Evolutionary conservation across 1,140 invertebrate species (phyloP).

Genomic region (Platyscapa corneri): DNA sequence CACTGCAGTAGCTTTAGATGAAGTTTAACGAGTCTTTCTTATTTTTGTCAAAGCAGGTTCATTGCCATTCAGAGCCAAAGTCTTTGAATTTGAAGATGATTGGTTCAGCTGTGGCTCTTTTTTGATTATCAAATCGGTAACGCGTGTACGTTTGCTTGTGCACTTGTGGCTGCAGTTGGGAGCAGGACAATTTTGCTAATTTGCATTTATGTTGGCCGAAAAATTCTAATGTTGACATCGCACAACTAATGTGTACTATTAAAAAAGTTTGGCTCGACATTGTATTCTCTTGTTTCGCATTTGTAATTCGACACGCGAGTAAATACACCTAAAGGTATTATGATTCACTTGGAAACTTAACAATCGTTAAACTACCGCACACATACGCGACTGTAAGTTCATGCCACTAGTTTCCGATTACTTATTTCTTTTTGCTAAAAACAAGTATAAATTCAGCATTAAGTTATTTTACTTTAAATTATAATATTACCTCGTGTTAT

Average conservation of each 20-base stretch:
- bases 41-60: too few species aligned
- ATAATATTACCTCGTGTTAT: background rate
- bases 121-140: too few species aligned
- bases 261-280: background rate
- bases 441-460: background rate
- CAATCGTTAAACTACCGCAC: background rate
- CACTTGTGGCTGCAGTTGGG: background rate
- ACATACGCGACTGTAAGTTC: background rate
- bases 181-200: background rate
- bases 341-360: slow-evolving; percentile 4
- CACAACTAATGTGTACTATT: background rate
- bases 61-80: too few species aligned
- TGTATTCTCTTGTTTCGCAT: background rate
- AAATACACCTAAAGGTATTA: background rate
- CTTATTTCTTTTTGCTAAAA: background rate
- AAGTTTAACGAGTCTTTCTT: too few species aligned
- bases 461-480: background rate
- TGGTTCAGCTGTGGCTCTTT: too few species aligned
- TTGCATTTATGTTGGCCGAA: background rate
- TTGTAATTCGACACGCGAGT: background rate
- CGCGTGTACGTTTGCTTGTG: too few species aligned
- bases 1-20: too few species aligned
- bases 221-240: background rate
- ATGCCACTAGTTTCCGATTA: background rate
- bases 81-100: too few species aligned